Evolutionary conservation across 2,113 vertebrate species (phyloP).

Genomic region (Rhinopomastus cyanomelas): DNA sequence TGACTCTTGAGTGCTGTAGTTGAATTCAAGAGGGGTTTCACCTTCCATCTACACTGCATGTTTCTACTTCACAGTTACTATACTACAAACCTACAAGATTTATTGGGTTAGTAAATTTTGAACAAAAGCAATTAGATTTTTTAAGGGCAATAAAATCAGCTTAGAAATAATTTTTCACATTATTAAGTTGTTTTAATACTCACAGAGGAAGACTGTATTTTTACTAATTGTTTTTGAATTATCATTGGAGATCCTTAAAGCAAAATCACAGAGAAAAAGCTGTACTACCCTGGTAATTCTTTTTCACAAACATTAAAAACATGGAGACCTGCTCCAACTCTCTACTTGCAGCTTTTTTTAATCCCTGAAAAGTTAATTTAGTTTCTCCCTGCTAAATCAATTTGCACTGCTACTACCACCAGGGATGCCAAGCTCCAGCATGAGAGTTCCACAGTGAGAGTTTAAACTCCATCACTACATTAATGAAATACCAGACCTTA

Average conservation of each 20-base stretch:
- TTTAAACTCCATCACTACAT: background rate
- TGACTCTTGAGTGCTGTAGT: background rate
- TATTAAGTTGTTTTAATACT: background rate
- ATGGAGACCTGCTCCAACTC: background rate
- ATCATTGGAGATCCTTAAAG: background rate
- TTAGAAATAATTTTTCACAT: background rate
- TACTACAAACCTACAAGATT: background rate
- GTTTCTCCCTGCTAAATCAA: conserved; percentile 17
- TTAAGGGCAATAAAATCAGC: background rate
- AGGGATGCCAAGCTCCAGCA: conserved; percentile 10
- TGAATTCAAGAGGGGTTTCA: background rate
- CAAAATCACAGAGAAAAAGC: background rate
- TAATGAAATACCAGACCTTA: conserved; percentile 18
- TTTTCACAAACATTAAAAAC: background rate
- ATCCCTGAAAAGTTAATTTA: conserved; percentile 27
- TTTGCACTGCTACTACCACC: background rate
- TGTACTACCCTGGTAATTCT: background rate
- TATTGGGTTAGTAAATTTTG: background rate
- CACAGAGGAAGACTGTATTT: background rate
- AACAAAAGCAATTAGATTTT: background rate
- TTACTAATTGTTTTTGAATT: background rate
- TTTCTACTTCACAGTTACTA: background rate
- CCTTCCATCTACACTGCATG: background rate
- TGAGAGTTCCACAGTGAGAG: background rate
- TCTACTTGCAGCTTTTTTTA: background rate